Percentiles rank a stretch among this genome's conserved stretches.
phyloP scores from a whole-genome alignment of 2,888 invertebrate genomes.

The Callyntrura guangdongensis region DNA sequence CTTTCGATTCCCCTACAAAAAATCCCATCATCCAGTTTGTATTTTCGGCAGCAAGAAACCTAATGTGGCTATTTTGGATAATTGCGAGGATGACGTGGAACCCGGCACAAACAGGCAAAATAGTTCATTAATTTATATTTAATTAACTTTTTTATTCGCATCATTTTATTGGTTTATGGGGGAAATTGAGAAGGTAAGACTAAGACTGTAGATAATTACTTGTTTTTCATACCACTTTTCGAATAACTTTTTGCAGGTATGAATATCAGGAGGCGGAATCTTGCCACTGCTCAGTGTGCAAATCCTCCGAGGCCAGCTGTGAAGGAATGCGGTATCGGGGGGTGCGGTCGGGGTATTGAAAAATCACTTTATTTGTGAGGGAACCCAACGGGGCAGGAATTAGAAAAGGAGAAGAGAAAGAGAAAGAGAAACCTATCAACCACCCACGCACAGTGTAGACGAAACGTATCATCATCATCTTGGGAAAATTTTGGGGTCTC shows the following conservation, averaged over 20 bases:
- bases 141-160: no score
- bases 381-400: background rate
- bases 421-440: background rate
- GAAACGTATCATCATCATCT: no score
- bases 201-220: no score
- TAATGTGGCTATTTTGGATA: conserved; percentile 89
- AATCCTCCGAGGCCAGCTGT: conserved; percentile 90
- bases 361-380: background rate
- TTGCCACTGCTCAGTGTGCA: conserved; percentile 91
- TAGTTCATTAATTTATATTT: no score
- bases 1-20: conserved; percentile 95
- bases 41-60: conserved; percentile 91
- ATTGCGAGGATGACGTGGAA: conserved; percentile 92
- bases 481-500: no score
- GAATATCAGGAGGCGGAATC: conserved; percentile 92
- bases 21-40: conserved; percentile 94
- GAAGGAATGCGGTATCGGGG: conserved; percentile 89
- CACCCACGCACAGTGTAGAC: no score
- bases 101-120: conserved; percentile 89
- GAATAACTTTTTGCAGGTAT: conserved; percentile 87
- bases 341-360: conserved; percentile 85
- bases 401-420: background rate
- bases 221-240: no score
- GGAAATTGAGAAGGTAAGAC: no score
- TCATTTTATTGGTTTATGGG: no score